Conservation (phyloP, 2,113 vertebrate species). For the Chlorodrepanis virens region DNA sequence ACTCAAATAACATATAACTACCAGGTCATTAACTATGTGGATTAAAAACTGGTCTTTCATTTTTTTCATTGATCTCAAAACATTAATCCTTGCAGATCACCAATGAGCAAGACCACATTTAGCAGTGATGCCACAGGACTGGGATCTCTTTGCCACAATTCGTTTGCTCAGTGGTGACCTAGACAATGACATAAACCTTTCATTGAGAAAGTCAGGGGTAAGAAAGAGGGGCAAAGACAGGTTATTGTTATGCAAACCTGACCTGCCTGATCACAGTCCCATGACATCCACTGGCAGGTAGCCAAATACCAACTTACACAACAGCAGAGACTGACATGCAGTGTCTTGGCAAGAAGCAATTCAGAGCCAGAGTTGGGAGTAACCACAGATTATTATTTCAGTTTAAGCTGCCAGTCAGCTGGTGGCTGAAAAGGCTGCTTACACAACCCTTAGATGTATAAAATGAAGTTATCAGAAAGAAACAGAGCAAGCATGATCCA, state of each 20-base stretch:
- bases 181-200: neutral
- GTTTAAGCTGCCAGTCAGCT: neutral
- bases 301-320: neutral
- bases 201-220: neutral
- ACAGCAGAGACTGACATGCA: neutral
- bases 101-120: neutral
- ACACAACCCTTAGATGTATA: neutral
- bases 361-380: neutral
- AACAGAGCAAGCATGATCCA: neutral
- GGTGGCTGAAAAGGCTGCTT: constrained; percentile 1
- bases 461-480: neutral
- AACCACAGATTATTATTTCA: constrained; percentile 12
- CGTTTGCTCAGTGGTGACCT: neutral
- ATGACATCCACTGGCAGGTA: neutral
- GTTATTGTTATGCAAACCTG: neutral
- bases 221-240: neutral
- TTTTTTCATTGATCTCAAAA: neutral
- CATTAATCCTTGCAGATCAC: neutral
- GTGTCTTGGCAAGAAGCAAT: neutral
- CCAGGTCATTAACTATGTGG: neutral
- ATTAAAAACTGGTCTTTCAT: neutral
- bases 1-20: neutral
- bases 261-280: neutral
- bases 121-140: neutral
- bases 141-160: neutral